These are phyloP conservation scores for Archips xylosteana DNA, from an alignment of 2,888 invertebrate genomes.

Conservation along the genomic window DNA sequence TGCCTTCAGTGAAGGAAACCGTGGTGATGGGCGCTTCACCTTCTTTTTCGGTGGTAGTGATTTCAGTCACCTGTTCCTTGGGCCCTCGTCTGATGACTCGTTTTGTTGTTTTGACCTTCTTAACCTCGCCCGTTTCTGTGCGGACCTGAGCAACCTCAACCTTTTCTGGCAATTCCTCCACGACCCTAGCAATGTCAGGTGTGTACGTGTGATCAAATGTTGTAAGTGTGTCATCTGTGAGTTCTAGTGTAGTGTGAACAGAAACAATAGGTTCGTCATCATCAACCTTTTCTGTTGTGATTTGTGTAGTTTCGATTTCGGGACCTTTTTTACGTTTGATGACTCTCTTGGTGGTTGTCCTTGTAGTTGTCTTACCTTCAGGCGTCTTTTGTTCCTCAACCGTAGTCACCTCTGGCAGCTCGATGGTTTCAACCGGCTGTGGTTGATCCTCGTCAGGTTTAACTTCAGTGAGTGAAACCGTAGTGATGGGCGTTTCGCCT, in stretches of 20 bases:
- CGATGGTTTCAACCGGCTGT: neutral
- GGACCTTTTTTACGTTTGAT: slow-evolving; percentile 4
- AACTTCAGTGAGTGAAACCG: neutral
- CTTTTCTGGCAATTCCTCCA: neutral
- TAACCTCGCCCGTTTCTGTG: neutral
- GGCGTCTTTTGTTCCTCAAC: neutral
- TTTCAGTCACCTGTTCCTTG: neutral
- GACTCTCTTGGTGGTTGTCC: neutral
- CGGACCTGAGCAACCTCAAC: too few relatives aligned
- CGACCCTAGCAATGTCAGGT: slow-evolving; percentile 6
- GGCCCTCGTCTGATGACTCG: neutral
- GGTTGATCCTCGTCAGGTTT: neutral
- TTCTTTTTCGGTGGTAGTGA: slow-evolving; percentile 25
- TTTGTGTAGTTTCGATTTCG: slow-evolving; percentile 38
- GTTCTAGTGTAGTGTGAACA: slow-evolving; percentile 54
- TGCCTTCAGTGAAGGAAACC: neutral
- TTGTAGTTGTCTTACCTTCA: neutral
- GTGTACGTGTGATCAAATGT: slow-evolving; percentile 54
- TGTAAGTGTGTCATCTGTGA: slow-evolving; percentile 46
- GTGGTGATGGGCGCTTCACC: slow-evolving; percentile 50
- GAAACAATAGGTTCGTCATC: slow-evolving; percentile 54
- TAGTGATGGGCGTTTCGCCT: neutral
- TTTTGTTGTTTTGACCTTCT: neutral
- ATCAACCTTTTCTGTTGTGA: slow-evolving; percentile 46
- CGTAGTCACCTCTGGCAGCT: neutral